These are phyloP conservation scores for Mormyrops attenuatus DNA, from an alignment of 2,797 vertebrate genomes.

Conservation along the genomic window DNA sequence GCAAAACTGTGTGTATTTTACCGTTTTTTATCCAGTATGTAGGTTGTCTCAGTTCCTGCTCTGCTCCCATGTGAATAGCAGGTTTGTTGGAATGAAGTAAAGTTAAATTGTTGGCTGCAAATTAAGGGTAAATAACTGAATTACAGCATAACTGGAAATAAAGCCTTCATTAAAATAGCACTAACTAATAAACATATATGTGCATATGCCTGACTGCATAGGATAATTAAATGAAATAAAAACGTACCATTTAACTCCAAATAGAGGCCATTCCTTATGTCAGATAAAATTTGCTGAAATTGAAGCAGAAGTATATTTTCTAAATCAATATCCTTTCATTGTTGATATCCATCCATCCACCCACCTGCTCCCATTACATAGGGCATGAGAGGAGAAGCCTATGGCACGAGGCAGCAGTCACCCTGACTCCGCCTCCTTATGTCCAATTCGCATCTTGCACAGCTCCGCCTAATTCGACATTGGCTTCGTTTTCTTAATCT, in stretches of 20 bases:
- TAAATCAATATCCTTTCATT: background rate
- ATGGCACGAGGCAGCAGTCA: background rate
- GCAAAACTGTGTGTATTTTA: background rate
- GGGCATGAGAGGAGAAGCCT: background rate
- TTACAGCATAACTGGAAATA: background rate
- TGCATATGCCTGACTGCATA: background rate
- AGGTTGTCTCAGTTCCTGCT: conserved; percentile 33
- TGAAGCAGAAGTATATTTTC: background rate
- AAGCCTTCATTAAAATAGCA: background rate
- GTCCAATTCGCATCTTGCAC: background rate
- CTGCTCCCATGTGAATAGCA: conserved; percentile 36
- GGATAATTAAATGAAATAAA: background rate
- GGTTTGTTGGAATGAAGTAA: conserved; percentile 30
- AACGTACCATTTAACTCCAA: conserved; percentile 30
- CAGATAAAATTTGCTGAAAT: conserved; percentile 35
- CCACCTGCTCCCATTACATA: background rate
- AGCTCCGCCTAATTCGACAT: background rate
- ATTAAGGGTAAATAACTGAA: background rate
- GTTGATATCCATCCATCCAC: background rate
- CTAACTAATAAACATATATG: background rate
- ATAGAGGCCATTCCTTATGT: conserved; percentile 34
- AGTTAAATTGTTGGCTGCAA: conserved; percentile 37
- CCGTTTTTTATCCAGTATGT: conserved; percentile 24
- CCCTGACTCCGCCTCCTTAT: background rate
- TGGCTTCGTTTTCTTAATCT: background rate